A percentile compares a stretch with the other conserved stretches of the same genome.
Conservation (phyloP, 2,797 vertebrate genomes). For the Petrocephalus sullivani region DNA sequence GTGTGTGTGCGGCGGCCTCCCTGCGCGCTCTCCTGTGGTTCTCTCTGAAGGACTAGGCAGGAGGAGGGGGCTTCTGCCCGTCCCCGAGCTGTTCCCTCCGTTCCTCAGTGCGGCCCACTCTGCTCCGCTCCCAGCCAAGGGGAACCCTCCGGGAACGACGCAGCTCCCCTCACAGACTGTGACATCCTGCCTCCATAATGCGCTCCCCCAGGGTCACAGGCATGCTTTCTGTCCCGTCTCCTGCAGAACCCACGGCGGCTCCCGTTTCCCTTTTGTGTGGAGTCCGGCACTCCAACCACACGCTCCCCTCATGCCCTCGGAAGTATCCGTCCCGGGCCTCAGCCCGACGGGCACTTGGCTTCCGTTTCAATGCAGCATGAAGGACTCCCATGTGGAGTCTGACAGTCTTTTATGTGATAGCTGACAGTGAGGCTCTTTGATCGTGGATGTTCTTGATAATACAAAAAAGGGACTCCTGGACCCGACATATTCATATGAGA, state of each 20-base stretch:
- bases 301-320: background rate
- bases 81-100: background rate
- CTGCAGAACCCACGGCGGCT: slow-evolving; percentile 21
- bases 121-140: slow-evolving; percentile 6
- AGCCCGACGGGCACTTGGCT: background rate
- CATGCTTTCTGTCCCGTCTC: slow-evolving; percentile 39
- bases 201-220: slow-evolving; percentile 40
- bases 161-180: slow-evolving; percentile 34
- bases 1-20: background rate
- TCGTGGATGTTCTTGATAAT: background rate
- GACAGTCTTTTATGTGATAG: background rate
- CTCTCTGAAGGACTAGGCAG: slow-evolving; percentile 8
- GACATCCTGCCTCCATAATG: slow-evolving; percentile 44
- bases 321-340: background rate
- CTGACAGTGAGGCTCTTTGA: slow-evolving; percentile 5
- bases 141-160: slow-evolving; percentile 41
- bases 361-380: background rate
- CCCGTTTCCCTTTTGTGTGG: slow-evolving; percentile 25
- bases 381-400: background rate
- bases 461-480: background rate
- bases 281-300: slow-evolving; percentile 26
- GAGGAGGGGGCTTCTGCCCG: background rate
- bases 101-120: background rate
- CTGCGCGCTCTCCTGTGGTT: background rate
- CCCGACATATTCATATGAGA: background rate